Evolutionary conservation across 2,888 invertebrate genomes (phyloP), one percentile per base, ranked within the genome.

Genomic region (Habroteleia sp.): DNA sequence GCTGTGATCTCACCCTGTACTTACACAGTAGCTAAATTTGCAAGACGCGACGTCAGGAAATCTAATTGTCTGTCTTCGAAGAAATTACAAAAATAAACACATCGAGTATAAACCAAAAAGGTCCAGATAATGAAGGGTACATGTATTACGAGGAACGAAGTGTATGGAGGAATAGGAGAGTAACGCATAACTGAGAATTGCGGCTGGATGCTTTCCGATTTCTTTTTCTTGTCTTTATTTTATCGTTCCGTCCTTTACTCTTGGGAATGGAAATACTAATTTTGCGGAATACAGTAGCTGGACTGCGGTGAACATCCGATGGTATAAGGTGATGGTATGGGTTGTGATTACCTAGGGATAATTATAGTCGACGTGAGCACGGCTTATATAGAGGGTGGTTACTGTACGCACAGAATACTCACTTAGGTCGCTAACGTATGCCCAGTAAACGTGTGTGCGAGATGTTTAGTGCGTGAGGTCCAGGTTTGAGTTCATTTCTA

Each of bases 271-370:
- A 87, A 88, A 88, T 87, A 88, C 87, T 88, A 87, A 88, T 88
- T 88, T 87, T 88, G 87, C 87, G 88, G 88, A 88, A 88, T 87
- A 88, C 88, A 79, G 88, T 88, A 87, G 88, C 87, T 79, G 84
- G 85, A 86, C 86, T 88, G 87, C 84, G 88, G 88, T 88, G 86
- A 87, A 84, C 85, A 82, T 77, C 82, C 83, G 80, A 78, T 81
- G 84, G 71, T 79, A 77, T 69, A 81, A 83, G 81, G 81, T 80
- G 79, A 78, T 84, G 80, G 87, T 86, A 83, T 84, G 86, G 87
- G 84, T 85, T 81, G 84, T 87, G 88, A 88, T 88, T 88, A 87
- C 87, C 84, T 83, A 81, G 77, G 82, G 87, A 87, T 88, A 88
- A 88, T 88, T 88, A 88, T 87, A 88, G 87, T 84, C 82, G 84